phyloP scores from a whole-genome alignment of 2,113 vertebrate species.

The Heterotilapia buettikoferi region DNA sequence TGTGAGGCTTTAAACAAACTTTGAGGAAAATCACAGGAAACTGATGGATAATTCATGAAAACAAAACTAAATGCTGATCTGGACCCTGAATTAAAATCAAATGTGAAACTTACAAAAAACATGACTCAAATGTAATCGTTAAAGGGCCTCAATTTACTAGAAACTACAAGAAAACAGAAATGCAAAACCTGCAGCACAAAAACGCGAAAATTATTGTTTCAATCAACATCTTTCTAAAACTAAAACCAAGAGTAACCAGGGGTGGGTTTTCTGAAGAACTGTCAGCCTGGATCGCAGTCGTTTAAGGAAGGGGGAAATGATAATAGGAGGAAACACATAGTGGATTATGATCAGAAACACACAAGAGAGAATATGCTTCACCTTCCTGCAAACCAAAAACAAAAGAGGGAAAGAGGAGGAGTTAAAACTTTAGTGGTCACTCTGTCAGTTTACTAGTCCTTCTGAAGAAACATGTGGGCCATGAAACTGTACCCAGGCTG shows the following conservation, averaged over 20 bases:
- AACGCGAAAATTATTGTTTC: fast-evolving
- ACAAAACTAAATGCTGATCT: background rate
- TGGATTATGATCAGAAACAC: background rate
- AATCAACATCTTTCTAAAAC: background rate
- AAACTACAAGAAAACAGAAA: background rate
- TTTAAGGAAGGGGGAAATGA: background rate
- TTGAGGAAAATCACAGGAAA: background rate
- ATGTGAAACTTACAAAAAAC: background rate
- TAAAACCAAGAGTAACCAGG: background rate
- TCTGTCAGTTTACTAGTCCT: background rate
- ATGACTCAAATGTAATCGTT: background rate
- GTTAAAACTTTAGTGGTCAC: background rate
- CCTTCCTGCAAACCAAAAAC: background rate
- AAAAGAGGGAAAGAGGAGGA: background rate
- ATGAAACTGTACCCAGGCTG: background rate
- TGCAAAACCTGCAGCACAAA: background rate
- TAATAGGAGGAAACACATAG: background rate
- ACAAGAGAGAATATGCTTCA: background rate
- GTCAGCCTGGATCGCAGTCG: background rate
- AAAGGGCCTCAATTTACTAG: background rate
- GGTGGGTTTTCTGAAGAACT: background rate
- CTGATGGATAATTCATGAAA: background rate
- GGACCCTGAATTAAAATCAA: background rate
- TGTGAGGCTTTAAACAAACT: background rate
- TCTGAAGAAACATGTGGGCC: background rate